Conservation (phyloP, 2,113 vertebrate genomes). For the Marmota flaviventris region DNA sequence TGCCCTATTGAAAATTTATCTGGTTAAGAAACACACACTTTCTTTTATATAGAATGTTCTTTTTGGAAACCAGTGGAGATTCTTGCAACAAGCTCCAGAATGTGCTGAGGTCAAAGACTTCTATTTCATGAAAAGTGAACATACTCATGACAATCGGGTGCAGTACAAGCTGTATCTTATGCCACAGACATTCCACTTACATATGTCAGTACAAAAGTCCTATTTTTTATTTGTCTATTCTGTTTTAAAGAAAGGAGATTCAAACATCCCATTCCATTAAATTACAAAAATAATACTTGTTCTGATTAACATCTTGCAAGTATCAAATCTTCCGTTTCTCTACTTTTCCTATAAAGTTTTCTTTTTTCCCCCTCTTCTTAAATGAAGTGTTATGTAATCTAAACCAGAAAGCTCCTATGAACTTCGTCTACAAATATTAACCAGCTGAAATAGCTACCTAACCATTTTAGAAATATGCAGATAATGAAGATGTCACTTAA, state of each 20-base stretch:
- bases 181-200: background rate
- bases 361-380: conserved; percentile 35
- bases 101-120: background rate
- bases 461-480: conserved; percentile 83
- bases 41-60: background rate
- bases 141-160: background rate
- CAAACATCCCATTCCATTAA: conserved; percentile 61
- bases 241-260: conserved; percentile 51
- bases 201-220: background rate
- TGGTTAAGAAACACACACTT: background rate
- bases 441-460: conserved; percentile 80
- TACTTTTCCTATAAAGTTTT: conserved; percentile 74
- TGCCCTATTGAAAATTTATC: background rate
- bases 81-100: background rate
- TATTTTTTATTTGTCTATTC: background rate
- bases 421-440: conserved; percentile 81
- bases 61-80: background rate
- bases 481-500: conserved; percentile 92
- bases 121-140: conserved; percentile 4
- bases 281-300: background rate
- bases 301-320: conserved; percentile 53
- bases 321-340: conserved; percentile 60
- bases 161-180: background rate
- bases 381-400: conserved; percentile 67
- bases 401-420: conserved; percentile 52